Evolutionary conservation across 37 sponge, comb jelly and placozoan genomes (phyloP).

Genomic region (Geodia barretti): DNA sequence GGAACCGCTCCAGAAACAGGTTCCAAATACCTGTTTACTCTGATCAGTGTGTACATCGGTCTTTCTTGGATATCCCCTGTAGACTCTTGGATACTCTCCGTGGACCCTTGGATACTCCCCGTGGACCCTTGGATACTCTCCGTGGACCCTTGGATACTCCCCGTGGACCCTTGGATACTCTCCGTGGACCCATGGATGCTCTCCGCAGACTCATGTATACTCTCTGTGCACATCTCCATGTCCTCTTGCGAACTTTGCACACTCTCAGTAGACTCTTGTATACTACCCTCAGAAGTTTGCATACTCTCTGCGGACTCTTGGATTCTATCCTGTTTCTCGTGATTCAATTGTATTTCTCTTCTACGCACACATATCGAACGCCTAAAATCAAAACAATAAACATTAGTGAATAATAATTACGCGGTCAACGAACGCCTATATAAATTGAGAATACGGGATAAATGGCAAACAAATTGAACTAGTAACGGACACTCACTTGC

Average conservation of each 20-base stretch:
- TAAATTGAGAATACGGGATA: no score
- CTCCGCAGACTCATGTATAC: neutral
- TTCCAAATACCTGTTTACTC: constrained; percentile 39
- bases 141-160: neutral
- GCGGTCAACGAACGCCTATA: no score
- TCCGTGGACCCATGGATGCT: neutral
- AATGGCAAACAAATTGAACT: no score
- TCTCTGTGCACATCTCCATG: no score
- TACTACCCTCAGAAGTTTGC: neutral
- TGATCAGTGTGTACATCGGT: constrained; percentile 25
- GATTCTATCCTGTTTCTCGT: neutral
- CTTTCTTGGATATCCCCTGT: neutral
- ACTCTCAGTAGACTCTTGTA: neutral
- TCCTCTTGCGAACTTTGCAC: neutral
- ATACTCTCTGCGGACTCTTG: neutral
- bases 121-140: neutral
- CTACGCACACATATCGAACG: neutral
- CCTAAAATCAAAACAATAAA: neutral
- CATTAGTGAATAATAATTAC: no score
- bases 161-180: neutral
- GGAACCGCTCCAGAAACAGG: neutral
- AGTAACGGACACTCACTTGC: no score
- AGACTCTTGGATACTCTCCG: neutral
- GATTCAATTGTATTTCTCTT: no score
- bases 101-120: neutral